A percentile compares a stretch with the other conserved stretches of the same genome.
Evolutionary conservation across 2,888 invertebrate genomes (phyloP).

Genomic region (Metellina segmentata): DNA sequence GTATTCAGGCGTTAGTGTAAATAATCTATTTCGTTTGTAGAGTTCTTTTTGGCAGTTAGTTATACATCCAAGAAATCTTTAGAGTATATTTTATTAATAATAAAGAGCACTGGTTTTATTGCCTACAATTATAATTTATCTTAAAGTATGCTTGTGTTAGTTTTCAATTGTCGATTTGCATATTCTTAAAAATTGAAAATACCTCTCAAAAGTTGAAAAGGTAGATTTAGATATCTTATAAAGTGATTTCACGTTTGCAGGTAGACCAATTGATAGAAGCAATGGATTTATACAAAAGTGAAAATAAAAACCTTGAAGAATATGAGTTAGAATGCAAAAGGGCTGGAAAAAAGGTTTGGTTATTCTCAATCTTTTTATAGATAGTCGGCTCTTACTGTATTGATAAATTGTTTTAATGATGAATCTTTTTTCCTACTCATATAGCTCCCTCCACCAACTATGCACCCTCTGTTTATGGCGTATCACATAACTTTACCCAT

Average conservation of each 20-base stretch:
- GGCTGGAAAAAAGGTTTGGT: slow-evolving; percentile 57
- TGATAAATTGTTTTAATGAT: neutral
- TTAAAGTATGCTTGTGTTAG: no score
- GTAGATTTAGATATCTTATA: no score
- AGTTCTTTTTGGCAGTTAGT: no score
- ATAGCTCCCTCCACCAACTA: slow-evolving; percentile 83
- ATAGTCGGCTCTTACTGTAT: neutral
- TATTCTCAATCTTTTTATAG: neutral
- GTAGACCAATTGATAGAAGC: slow-evolving; percentile 96
- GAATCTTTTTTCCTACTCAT: slow-evolving; percentile 21
- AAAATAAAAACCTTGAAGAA: slow-evolving; percentile 82
- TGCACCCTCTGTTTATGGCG: slow-evolving; percentile 91
- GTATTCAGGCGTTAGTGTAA: no score
- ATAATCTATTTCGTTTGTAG: no score
- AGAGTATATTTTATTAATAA: neutral
- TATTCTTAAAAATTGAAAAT: slow-evolving; percentile 44
- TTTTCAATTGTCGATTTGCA: slow-evolving; percentile 39
- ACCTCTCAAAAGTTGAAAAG: no score
- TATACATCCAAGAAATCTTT: neutral
- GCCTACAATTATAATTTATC: neutral
- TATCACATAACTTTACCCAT: slow-evolving; percentile 87
- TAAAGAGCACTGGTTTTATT: slow-evolving; percentile 54
- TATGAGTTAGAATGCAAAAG: slow-evolving; percentile 61
- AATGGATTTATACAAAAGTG: slow-evolving; percentile 87
- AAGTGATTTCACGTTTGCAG: slow-evolving; percentile 80